A percentile compares a stretch with the other conserved stretches of the same genome.
These are phyloP conservation scores for Cremastinae sp. DNA, from an alignment of 2,888 invertebrate species.

Conservation along the genomic window DNA sequence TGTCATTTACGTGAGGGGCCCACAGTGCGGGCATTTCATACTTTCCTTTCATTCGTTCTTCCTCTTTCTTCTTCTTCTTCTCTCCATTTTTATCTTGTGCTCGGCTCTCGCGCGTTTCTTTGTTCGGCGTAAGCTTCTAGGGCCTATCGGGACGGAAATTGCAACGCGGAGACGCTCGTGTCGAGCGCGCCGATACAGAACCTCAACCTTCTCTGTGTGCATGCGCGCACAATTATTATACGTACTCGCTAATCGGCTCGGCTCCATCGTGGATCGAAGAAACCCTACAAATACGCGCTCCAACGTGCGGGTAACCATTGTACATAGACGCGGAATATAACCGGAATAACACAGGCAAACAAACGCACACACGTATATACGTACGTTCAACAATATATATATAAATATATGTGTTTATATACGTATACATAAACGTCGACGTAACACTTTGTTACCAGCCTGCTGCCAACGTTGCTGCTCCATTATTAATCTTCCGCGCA, in stretches of 20 bases:
- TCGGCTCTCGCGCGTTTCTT: not conserved
- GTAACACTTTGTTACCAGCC: constrained; percentile 46
- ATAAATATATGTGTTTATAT: constrained; percentile 15
- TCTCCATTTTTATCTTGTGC: constrained; percentile 9
- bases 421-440: constrained; percentile 4
- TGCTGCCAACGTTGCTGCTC: constrained; percentile 52
- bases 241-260: constrained; percentile 51
- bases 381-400: not conserved
- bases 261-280: constrained; percentile 54
- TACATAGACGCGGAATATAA: constrained; percentile 1
- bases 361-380: not conserved
- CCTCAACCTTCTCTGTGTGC: not conserved
- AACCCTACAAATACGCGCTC: constrained; percentile 54
- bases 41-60: constrained; percentile 30
- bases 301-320: constrained; percentile 23
- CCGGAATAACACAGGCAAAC: not conserved
- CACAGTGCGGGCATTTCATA: constrained; percentile 14
- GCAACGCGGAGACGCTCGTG: constrained; percentile 6
- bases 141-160: constrained; percentile 24
- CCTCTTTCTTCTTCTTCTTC: not conserved
- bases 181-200: not conserved
- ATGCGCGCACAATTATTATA: constrained; percentile 26
- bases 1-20: not conserved
- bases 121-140: constrained; percentile 15
- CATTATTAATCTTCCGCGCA: constrained; percentile 40